Evolutionary conservation across 2,113 vertebrate genomes (phyloP), one percentile per base, ranked within the genome.

Genomic region (Osmerus eperlanus): DNA sequence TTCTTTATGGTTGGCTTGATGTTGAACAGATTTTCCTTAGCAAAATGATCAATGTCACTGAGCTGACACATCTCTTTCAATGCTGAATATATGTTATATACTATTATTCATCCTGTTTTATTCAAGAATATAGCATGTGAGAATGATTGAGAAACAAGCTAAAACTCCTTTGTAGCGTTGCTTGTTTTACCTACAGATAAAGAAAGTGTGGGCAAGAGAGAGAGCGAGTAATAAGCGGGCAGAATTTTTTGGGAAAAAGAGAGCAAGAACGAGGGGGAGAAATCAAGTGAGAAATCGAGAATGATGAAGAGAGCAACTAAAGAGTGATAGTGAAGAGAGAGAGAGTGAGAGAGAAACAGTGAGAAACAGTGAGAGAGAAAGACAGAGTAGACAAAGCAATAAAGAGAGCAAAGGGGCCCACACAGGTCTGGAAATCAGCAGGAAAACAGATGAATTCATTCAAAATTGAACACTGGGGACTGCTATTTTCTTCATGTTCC

Each of bases 371-470:
- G 53, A 73, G 52, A 73, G 13, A 32, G 21, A 72, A 7, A 29
- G 47, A 63, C 15, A 51, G 18, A 28, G n/a, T 21, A 68, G 51
- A 52, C 36, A 55, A 14, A 19, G 53, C 58, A 53, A 68, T 16
- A 51, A 12, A 21, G 16, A 54, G 4, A 13, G 14, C 3, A 16
- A 56, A 7, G 54, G 55, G 3, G 23, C 19, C 55, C 28, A 55
- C 3, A 32, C 19, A 56, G 52, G 41, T 60, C 62, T 47, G 66
- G 47, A 56, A 78, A 74, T 28, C 54, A 28, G 54, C 65, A 53
- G 67, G 65, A 81, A 79, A 79, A 81, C 72, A 78, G 67, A 66
- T 72, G 28, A 77, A 72, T 65, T 66, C 55, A 56, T 67, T 78
- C 70, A 65, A 65, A 64, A 77, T 67, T 69, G 41, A 79, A 73